Conservation (phyloP, 2,888 invertebrate species). For the Tanypteryx hageni region DNA sequence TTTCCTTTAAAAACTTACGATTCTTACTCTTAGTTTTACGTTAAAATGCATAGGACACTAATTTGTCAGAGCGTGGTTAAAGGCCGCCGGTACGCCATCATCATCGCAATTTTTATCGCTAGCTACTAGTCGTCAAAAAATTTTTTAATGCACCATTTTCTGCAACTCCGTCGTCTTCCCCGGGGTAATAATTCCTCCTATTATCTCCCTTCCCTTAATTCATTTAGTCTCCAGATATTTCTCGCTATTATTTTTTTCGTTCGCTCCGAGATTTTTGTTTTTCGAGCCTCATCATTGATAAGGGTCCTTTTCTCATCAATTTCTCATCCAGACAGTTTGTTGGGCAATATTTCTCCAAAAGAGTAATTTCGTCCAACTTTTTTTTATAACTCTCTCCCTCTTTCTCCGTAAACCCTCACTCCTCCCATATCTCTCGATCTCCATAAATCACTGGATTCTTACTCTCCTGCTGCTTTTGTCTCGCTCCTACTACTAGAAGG, state of each 20-base stretch:
- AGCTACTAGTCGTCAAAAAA: too few species aligned
- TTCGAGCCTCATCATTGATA: conserved; percentile 36
- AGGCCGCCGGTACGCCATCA: too few species aligned
- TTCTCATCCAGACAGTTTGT: conserved; percentile 48
- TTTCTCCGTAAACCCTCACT: background rate
- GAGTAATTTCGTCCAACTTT: conserved; percentile 31
- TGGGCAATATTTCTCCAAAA: conserved; percentile 45
- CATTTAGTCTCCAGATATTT: background rate
- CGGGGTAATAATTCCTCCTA: conserved; percentile 1
- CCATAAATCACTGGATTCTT: conserved; percentile 44
- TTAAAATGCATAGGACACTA: too few species aligned
- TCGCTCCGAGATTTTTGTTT: background rate
- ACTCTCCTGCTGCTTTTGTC: conserved; percentile 44
- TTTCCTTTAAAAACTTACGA: too few species aligned
- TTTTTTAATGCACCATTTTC: background rate
- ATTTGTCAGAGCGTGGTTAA: too few species aligned
- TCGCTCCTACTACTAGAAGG: background rate
- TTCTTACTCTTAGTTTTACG: too few species aligned
- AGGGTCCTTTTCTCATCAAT: conserved; percentile 31
- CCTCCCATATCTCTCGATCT: conserved; percentile 39
- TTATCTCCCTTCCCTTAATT: conserved; percentile 2
- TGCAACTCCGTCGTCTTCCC: background rate
- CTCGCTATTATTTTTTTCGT: background rate
- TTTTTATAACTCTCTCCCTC: conserved; percentile 2
- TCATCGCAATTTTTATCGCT: too few species aligned